Conservation (phyloP, 1,140 invertebrate species). For the Macrobrachium rosenbergii region DNA sequence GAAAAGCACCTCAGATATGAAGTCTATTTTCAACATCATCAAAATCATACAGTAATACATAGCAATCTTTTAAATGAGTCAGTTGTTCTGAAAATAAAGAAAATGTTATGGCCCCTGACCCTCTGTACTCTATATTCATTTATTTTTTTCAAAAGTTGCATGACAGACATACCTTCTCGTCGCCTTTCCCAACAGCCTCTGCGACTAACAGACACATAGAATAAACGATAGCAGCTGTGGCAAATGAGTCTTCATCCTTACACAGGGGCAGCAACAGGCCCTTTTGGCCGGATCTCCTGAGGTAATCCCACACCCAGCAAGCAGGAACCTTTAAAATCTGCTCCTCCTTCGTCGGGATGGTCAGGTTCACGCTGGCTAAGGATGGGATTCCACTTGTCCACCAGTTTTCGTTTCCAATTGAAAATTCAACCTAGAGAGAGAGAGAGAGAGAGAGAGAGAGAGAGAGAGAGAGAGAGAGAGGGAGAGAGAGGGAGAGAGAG, state of each 20-base stretch:
- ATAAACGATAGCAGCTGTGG: slow-evolving; percentile 23
- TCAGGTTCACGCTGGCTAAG: neutral
- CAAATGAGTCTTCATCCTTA: neutral
- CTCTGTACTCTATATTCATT: neutral
- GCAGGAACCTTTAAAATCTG: neutral
- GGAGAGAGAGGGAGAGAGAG: no score
- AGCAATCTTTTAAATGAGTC: no score
- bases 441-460: no score
- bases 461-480: no score
- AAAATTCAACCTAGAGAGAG: no score
- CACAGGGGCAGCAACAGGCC: slow-evolving; percentile 12
- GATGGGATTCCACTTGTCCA: neutral
- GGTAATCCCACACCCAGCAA: slow-evolving; percentile 37
- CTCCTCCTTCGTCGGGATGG: neutral
- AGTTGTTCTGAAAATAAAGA: neutral
- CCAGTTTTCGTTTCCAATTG: neutral
- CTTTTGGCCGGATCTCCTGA: neutral
- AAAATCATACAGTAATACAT: no score
- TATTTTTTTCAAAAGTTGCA: no score
- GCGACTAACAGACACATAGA: slow-evolving; percentile 4
- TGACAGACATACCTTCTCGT: neutral
- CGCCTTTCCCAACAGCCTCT: neutral
- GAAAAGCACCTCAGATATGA: no score
- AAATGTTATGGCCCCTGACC: neutral
- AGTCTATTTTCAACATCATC: no score